Conservation (phyloP, 2,888 invertebrate genomes). For the Platycnemis pennipes region DNA sequence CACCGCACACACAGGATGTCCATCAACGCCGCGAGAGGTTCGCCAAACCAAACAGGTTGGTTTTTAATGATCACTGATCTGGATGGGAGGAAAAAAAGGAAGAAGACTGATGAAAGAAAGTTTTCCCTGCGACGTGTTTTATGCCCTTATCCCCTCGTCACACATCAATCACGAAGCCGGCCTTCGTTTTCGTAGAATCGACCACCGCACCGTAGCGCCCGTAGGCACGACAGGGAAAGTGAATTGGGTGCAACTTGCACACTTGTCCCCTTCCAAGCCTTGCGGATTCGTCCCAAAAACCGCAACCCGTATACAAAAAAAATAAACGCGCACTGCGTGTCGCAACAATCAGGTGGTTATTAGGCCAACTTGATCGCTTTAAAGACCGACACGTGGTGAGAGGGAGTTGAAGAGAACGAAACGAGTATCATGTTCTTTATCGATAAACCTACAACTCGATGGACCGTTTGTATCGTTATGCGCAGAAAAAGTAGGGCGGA, state of each 20-base stretch:
- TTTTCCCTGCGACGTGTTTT: no score
- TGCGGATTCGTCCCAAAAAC: neutral
- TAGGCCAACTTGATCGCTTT: neutral
- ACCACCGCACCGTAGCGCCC: neutral
- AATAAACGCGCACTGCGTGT: neutral
- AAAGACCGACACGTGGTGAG: neutral
- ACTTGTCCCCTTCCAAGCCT: neutral
- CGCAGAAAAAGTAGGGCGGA: neutral
- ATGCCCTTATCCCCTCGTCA: neutral
- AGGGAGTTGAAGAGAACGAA: neutral
- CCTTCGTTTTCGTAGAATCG: neutral
- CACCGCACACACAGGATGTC: no score
- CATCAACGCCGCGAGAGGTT: no score
- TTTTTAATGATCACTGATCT: no score
- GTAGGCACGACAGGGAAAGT: neutral
- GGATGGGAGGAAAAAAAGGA: no score
- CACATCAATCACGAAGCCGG: neutral
- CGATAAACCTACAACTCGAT: neutral
- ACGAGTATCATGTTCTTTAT: neutral
- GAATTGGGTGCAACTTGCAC: neutral
- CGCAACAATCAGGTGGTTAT: neutral
- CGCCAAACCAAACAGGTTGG: no score
- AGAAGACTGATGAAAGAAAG: no score
- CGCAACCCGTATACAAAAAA: neutral
- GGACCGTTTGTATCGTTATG: neutral